phyloP scores from a whole-genome alignment of 2,113 vertebrate genomes.

The Progne subis region DNA sequence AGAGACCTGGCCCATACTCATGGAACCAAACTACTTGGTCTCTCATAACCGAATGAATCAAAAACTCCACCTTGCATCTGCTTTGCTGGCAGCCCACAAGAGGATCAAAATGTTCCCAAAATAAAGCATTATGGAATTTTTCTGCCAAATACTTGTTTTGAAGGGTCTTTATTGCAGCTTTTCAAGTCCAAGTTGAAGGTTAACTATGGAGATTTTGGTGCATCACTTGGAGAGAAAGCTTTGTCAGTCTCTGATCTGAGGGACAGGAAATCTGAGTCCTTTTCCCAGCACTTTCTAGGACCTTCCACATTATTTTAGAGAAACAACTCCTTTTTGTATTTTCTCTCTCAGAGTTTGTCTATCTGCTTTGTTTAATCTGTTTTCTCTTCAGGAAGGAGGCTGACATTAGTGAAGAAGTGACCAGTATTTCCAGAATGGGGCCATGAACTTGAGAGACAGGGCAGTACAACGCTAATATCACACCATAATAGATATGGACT shows the following conservation, averaged over 20 bases:
- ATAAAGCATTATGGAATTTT: not conserved
- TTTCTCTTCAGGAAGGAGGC: not conserved
- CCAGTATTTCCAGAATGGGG: not conserved
- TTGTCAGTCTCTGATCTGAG: not conserved
- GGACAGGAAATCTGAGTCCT: not conserved
- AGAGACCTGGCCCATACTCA: not conserved
- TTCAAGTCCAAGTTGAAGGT: not conserved
- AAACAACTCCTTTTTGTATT: not conserved
- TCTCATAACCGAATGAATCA: not conserved
- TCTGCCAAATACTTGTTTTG: slow-evolving; percentile 37
- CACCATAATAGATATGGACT: not conserved
- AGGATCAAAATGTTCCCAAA: slow-evolving; percentile 30
- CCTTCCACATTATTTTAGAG: not conserved
- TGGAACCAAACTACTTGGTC: not conserved
- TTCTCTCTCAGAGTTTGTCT: not conserved
- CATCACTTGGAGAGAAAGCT: not conserved
- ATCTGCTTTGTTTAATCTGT: not conserved
- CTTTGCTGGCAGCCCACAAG: not conserved
- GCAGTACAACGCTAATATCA: not conserved
- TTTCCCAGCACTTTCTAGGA: not conserved
- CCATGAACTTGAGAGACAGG: not conserved
- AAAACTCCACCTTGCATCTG: slow-evolving; percentile 35
- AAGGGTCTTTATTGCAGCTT: not conserved
- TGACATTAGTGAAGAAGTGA: not conserved
- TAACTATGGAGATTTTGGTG: not conserved